Percentiles rank a stretch among this genome's conserved stretches.
Conservation (phyloP, 2,888 invertebrate species). For the Chaetogeoica ovagalla region DNA sequence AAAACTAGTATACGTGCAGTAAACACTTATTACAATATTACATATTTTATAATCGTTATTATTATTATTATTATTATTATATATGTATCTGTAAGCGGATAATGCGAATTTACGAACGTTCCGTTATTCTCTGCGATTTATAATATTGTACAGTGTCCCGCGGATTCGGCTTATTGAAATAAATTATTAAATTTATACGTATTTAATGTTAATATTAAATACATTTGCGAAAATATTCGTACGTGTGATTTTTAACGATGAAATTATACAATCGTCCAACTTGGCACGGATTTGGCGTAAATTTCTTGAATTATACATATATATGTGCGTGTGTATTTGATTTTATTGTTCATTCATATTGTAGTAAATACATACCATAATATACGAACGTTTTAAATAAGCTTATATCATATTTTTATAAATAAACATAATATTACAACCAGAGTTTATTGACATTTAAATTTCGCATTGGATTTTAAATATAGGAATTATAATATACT, state of each 20-base stretch:
- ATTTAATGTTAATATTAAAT: neutral
- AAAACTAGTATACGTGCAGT: neutral
- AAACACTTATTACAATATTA: neutral
- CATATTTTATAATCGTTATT: neutral
- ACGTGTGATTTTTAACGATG: neutral
- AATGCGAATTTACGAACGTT: conserved; percentile 17
- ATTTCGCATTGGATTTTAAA: conserved; percentile 16
- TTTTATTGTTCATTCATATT: conserved; percentile 23
- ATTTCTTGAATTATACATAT: conserved; percentile 12
- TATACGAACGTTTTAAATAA: neutral
- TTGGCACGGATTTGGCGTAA: neutral
- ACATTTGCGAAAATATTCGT: neutral
- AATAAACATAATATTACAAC: neutral
- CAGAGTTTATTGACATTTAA: conserved; percentile 15
- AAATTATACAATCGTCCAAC: conserved; percentile 22
- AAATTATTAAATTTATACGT: no score
- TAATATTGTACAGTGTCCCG: neutral
- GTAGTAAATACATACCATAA: neutral
- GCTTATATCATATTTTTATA: conserved; percentile 1
- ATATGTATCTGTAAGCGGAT: neutral
- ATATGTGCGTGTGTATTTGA: conserved; percentile 30
- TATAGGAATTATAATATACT: neutral
- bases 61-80: neutral
- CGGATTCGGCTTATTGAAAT: neutral
- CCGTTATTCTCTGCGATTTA: neutral